These are phyloP conservation scores for Priocnemis perturbator DNA, from an alignment of 2,888 invertebrate genomes.

Conservation along the genomic window DNA sequence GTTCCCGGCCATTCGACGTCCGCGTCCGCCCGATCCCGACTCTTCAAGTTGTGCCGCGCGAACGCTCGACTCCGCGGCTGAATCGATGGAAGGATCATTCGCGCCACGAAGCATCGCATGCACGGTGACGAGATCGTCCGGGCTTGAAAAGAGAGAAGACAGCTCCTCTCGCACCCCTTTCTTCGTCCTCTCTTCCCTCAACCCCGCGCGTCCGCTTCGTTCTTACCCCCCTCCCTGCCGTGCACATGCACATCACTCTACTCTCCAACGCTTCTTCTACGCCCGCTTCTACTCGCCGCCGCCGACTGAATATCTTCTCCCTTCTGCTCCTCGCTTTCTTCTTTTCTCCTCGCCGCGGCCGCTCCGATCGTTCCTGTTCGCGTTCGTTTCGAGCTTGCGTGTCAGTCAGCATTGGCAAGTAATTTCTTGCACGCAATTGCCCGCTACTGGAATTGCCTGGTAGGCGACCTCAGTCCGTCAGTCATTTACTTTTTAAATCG, in stretches of 20 bases:
- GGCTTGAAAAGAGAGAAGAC: conserved; percentile 55
- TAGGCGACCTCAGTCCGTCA: conserved; percentile 71
- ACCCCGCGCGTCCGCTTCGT: not conserved
- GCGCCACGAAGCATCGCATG: conserved; percentile 56
- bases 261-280: not conserved
- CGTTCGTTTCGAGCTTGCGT: conserved; percentile 66
- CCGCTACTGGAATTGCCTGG: conserved; percentile 73
- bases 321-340: conserved; percentile 4
- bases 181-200: conserved; percentile 2
- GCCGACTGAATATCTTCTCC: too few relatives aligned
- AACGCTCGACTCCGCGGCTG: too few relatives aligned
- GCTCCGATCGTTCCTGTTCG: conserved; percentile 29
- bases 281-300: not conserved
- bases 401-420: conserved; percentile 68
- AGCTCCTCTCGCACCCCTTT: conserved; percentile 19
- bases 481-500: conserved; percentile 71
- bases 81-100: conserved; percentile 29
- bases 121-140: conserved; percentile 62
- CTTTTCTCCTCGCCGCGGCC: conserved; percentile 4
- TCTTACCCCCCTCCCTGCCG: not conserved
- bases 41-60: too few relatives aligned
- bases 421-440: conserved; percentile 74
- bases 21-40: too few relatives aligned
- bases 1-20: too few relatives aligned
- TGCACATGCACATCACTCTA: conserved; percentile 11